A percentile compares a stretch with the other conserved stretches of the same genome.
Conservation (phyloP, 1,140 invertebrate species). For the Platyura marginata region DNA sequence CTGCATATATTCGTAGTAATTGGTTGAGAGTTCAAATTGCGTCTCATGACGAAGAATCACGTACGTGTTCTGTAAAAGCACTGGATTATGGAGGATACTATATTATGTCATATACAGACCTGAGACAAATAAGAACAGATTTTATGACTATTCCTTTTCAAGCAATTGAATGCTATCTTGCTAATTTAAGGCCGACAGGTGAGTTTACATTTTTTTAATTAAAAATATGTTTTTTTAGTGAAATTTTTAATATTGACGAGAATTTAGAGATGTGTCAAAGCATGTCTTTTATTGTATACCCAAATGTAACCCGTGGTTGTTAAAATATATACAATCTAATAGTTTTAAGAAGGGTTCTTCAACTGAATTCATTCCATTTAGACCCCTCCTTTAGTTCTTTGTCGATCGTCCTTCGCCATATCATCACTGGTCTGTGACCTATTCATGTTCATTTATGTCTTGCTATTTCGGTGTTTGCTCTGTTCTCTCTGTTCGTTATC, state of each 20-base stretch:
- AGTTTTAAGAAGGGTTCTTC: too few species aligned
- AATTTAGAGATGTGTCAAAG: too few species aligned
- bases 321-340: conserved; percentile 8
- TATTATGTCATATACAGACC: conserved; percentile 44
- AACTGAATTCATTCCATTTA: too few species aligned
- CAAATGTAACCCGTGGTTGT: conserved; percentile 7
- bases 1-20: conserved; percentile 55
- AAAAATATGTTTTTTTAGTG: conserved; percentile 3
- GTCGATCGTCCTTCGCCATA: too few species aligned
- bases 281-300: conserved; percentile 4
- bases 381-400: too few species aligned
- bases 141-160: conserved; percentile 90
- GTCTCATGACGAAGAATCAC: conserved; percentile 40
- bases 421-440: too few species aligned
- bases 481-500: too few species aligned
- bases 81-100: conserved; percentile 90
- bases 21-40: conserved; percentile 85
- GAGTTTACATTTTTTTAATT: conserved; percentile 27
- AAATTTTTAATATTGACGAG: conserved; percentile 4
- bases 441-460: too few species aligned
- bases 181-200: conserved; percentile 66
- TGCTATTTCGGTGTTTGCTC: too few species aligned
- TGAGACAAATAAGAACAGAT: conserved; percentile 80
- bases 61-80: conserved; percentile 64
- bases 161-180: conserved; percentile 82